Percentiles rank a stretch among this genome's conserved stretches.
These are phyloP conservation scores for Chloroceryle amazona DNA, from an alignment of 2,797 vertebrate genomes.

Conservation along the genomic window DNA sequence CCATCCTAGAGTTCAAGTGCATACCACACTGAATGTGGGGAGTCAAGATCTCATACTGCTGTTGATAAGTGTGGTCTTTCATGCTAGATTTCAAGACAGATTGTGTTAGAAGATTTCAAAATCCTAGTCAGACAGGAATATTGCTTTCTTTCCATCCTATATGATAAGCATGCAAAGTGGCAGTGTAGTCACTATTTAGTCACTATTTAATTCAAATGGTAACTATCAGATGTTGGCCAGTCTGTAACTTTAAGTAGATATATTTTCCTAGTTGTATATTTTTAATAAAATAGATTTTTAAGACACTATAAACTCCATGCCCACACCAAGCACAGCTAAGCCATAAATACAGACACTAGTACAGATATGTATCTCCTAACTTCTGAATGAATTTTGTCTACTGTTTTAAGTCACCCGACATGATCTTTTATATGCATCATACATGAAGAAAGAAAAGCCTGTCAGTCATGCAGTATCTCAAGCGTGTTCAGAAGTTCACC, in stretches of 20 bases:
- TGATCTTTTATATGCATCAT: conserved; percentile 30
- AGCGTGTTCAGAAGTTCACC: background rate
- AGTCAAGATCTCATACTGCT: background rate
- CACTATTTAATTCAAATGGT: background rate
- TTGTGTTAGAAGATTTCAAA: background rate
- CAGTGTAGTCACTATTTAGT: background rate
- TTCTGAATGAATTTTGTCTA: background rate
- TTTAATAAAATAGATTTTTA: background rate
- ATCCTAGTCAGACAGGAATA: background rate
- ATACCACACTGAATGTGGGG: background rate
- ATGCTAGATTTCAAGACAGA: background rate
- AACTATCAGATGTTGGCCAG: background rate
- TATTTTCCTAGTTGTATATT: background rate
- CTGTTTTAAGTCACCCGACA: background rate
- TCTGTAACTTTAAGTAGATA: background rate
- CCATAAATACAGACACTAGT: background rate
- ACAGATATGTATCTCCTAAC: background rate
- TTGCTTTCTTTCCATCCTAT: background rate
- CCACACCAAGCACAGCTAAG: background rate
- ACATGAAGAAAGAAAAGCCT: conserved; percentile 8
- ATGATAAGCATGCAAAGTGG: background rate
- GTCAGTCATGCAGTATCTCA: background rate
- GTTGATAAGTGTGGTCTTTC: background rate
- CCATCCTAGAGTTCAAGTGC: background rate
- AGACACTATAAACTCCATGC: background rate